Percentiles rank a stretch among this genome's conserved stretches.
phyloP scores from a whole-genome alignment of 2,113 vertebrate genomes.

The Eudorcas thomsonii region DNA sequence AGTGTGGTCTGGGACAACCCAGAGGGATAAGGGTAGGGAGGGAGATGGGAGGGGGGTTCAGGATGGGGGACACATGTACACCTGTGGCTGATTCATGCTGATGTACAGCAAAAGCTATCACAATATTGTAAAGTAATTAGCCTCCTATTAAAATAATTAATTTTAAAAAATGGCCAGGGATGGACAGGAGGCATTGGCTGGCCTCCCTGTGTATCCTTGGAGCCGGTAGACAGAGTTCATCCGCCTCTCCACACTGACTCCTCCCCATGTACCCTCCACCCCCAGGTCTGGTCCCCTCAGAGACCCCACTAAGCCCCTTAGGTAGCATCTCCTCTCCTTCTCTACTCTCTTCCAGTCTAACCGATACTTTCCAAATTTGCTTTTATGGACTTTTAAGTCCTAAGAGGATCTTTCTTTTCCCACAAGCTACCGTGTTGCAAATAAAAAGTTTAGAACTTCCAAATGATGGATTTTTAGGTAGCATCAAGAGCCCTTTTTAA shows the following conservation, averaged over 20 bases:
- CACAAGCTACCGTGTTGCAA: neutral
- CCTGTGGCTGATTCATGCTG: neutral
- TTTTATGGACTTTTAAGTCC: neutral
- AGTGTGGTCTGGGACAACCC: neutral
- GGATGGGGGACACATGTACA: neutral
- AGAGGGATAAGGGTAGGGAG: neutral
- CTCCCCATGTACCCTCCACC: neutral
- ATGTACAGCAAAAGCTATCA: neutral
- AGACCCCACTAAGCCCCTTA: neutral
- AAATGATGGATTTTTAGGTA: neutral
- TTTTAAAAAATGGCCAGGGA: neutral
- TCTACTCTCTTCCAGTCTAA: neutral
- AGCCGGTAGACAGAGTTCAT: neutral
- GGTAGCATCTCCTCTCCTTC: neutral
- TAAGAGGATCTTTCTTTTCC: neutral
- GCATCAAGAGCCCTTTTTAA: neutral
- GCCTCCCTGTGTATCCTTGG: neutral
- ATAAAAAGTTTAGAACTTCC: neutral
- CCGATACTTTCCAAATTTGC: neutral
- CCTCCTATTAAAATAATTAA: neutral
- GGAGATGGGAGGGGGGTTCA: neutral
- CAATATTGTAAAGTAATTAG: neutral
- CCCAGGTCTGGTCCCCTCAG: neutral
- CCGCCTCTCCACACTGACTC: no score
- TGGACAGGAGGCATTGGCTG: neutral